Conservation (phyloP, 2,113 vertebrate species). For the Ictalurus furcatus region DNA sequence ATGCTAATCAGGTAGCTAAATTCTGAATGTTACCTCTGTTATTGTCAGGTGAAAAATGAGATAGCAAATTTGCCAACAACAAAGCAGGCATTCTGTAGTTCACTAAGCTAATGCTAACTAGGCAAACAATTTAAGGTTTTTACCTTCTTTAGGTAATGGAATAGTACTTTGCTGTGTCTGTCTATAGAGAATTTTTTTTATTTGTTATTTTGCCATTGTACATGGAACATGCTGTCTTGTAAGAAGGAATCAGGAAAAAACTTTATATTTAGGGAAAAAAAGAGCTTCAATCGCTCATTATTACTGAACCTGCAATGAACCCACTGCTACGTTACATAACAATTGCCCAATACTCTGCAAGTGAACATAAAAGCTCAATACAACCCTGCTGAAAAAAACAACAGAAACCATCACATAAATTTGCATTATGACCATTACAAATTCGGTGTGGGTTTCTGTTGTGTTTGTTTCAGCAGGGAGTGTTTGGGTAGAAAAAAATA, state of each 20-base stretch:
- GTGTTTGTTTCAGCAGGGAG: too few relatives aligned
- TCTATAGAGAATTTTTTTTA: not conserved
- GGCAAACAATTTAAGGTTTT: too few relatives aligned
- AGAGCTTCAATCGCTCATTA: not conserved
- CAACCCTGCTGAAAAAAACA: too few relatives aligned
- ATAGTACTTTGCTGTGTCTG: not conserved
- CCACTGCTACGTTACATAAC: not conserved
- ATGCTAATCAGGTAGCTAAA: not conserved
- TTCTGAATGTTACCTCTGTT: not conserved
- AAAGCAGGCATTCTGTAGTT: not conserved
- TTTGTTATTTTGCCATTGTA: not conserved
- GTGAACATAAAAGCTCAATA: not conserved
- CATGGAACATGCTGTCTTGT: not conserved
- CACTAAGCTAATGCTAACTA: not conserved
- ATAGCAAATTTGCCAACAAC: not conserved
- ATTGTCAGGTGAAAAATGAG: not conserved
- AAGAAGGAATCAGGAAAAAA: not conserved
- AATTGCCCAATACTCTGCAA: not conserved
- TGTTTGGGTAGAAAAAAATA: not conserved
- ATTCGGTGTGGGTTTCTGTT: too few relatives aligned
- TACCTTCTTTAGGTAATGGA: not conserved
- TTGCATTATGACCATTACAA: too few relatives aligned
- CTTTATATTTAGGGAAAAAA: not conserved
- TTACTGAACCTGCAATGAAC: not conserved
- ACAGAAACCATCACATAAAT: too few relatives aligned